phyloP scores from a whole-genome alignment of 2,113 vertebrate genomes.

The Glaucomys volans region DNA sequence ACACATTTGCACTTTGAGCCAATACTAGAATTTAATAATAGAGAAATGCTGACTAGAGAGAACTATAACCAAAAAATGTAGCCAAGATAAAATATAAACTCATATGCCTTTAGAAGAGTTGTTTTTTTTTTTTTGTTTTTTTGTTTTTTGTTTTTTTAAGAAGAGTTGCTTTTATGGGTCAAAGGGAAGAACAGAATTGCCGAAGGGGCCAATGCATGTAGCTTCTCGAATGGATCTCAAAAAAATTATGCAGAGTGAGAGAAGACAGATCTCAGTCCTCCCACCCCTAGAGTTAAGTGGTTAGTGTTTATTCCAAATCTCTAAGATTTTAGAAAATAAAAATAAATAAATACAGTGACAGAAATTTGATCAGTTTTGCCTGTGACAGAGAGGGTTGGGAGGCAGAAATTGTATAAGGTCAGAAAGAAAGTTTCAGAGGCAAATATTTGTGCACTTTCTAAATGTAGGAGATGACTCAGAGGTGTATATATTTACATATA shows the following conservation, averaged over 20 bases:
- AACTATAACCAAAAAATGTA: not conserved
- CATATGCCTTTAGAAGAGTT: not conserved
- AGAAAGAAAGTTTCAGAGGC: not conserved
- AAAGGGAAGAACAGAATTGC: not conserved
- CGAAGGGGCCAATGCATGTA: not conserved
- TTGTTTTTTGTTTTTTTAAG: too few species aligned
- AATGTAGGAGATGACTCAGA: not conserved
- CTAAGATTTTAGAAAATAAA: not conserved
- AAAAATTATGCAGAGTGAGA: not conserved
- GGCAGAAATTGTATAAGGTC: not conserved
- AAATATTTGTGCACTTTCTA: not conserved
- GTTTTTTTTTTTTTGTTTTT: too few species aligned
- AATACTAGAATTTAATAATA: not conserved
- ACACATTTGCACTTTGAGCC: not conserved
- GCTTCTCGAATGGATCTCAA: not conserved
- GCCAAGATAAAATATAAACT: not conserved
- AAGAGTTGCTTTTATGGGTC: not conserved
- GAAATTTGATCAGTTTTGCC: not conserved
- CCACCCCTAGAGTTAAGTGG: not conserved
- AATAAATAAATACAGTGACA: not conserved
- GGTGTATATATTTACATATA: not conserved
- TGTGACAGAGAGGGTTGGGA: not conserved
- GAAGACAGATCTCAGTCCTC: not conserved
- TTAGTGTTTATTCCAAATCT: not conserved
- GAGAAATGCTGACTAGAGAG: not conserved